A percentile compares a stretch with the other conserved stretches of the same genome.
Conservation (phyloP, 2,888 invertebrate species). For the Melanophora roralis region DNA sequence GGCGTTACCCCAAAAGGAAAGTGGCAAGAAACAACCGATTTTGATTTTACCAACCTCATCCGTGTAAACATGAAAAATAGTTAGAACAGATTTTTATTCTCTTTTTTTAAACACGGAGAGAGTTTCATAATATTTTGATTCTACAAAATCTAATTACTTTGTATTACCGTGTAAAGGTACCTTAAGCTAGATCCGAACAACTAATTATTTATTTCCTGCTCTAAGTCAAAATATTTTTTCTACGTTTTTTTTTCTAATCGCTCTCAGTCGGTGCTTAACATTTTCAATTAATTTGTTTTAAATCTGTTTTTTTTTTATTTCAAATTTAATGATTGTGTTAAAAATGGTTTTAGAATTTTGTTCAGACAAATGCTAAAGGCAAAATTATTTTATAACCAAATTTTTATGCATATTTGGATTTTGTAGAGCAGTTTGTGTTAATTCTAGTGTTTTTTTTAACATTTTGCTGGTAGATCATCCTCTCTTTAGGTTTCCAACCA, state of each 20-base stretch:
- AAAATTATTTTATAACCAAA: neutral
- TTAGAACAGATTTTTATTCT: too few species aligned
- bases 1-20: too few species aligned
- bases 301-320: neutral
- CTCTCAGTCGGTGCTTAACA: slow-evolving; percentile 12
- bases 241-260: too few species aligned
- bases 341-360: neutral
- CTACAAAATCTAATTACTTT: too few species aligned
- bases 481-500: neutral
- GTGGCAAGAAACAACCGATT: too few species aligned
- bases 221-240: neutral
- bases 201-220: neutral
- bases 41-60: too few species aligned
- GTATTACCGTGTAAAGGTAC: too few species aligned
- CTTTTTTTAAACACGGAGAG: too few species aligned
- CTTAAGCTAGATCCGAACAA: neutral
- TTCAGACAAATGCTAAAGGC: slow-evolving; percentile 27
- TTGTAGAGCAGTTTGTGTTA: neutral
- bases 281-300: neutral
- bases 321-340: neutral
- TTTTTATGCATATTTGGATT: neutral
- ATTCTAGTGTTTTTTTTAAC: too few species aligned
- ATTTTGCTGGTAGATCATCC: neutral
- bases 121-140: too few species aligned
- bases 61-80: too few species aligned